Base-by-base conservation (phyloP, 2,797 vertebrate genomes). In the Hylomyscus alleni region DNA sequence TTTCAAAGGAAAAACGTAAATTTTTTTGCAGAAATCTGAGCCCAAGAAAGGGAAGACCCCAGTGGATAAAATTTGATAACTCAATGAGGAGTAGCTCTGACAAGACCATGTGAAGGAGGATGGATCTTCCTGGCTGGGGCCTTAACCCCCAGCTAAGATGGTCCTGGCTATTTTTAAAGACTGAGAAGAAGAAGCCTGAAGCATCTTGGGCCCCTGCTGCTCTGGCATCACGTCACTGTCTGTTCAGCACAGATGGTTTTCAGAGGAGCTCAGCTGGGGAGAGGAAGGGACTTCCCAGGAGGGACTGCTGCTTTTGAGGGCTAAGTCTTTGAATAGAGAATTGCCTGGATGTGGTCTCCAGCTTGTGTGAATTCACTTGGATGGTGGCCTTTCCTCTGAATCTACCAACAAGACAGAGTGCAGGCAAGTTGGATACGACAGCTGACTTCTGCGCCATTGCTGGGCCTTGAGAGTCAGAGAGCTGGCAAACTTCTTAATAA, bases 221-320 rank as follows among this genome's bases (percentile, higher is more conserved):
- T 89, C 93, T 91, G 80, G 56, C 93, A 37, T 78, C 88, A 78
- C 93, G 47, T 78, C 88, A 77, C 17, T 50, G 14, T 10, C 58
- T 93, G 94, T 85, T 95, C 77, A 91, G 87, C 76, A 90, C 89
- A 96, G 94, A 91, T 93, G 93, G 94, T 90, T 34, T 87, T 93
- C 84, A 81, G 13, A 19, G 34, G 75, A 29, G 50, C 94, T 94
- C 95, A 93, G 91, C 83, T 85, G 58, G 89, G 83, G 73, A 56
- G 72, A 94, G 94, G 91, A 97, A 94, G n/a, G n/a, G 69, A 84
- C 47, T 1, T 87, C 91, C 77, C 65, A 62, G 91, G 90, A 91
- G 52, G 80, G 40, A 73, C 52, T 73, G n/a, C 37, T 67, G 81
- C 87, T 94, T 95, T 87, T 54, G 84, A 96, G 83, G 65, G 7